phyloP scores from a whole-genome alignment of 2,797 vertebrate genomes.

The Saxicola maurus region DNA sequence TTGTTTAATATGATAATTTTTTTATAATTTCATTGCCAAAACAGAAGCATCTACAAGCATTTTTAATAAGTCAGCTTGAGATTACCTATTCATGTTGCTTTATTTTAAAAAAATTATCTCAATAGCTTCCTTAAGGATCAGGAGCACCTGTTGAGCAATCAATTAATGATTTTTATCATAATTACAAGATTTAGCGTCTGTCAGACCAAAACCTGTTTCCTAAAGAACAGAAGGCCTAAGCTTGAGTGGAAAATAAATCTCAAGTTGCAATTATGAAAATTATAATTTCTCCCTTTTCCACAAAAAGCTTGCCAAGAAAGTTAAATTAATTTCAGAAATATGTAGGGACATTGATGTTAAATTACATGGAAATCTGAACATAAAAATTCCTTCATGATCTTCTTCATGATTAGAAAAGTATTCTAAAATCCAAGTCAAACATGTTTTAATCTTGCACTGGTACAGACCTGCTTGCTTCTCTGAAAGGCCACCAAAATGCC shows the following conservation, averaged over 20 bases:
- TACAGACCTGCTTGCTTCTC: constrained; percentile 34
- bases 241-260: constrained; percentile 60
- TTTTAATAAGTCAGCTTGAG: neutral
- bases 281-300: constrained; percentile 38
- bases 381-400: constrained; percentile 22
- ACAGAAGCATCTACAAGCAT: neutral
- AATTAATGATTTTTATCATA: constrained; percentile 57
- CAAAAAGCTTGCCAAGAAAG: constrained; percentile 31
- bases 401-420: neutral
- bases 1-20: neutral
- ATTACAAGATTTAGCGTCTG: constrained; percentile 38
- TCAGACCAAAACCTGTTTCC: constrained; percentile 37
- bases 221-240: constrained; percentile 28
- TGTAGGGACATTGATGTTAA: neutral
- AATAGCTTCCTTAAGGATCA: constrained; percentile 15
- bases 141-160: neutral
- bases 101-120: constrained; percentile 24
- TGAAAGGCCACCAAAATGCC: constrained; percentile 72
- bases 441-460: constrained; percentile 11
- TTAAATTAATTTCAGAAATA: constrained; percentile 47
- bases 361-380: constrained; percentile 28
- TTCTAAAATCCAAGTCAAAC: constrained; percentile 48
- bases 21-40: neutral
- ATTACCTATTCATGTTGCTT: neutral
- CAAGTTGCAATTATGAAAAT: constrained; percentile 21